Percentiles rank a stretch among this genome's conserved stretches.
Conservation (phyloP, 2,888 invertebrate species). For the Anthrax anthrax region DNA sequence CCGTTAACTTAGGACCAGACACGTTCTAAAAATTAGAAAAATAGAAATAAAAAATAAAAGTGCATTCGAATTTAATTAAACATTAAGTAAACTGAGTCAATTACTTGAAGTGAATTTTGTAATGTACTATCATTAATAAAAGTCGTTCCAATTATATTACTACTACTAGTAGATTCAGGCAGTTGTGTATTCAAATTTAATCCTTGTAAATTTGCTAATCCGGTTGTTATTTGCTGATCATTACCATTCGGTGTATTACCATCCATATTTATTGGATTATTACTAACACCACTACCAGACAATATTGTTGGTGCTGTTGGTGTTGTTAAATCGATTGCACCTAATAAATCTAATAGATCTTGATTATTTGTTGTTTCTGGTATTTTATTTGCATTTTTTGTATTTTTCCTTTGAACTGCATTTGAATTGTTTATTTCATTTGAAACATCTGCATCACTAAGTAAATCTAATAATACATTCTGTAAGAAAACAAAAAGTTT, state of each 20-base stretch:
- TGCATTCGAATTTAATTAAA: too few relatives aligned
- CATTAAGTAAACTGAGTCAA: too few relatives aligned
- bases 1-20: conserved; percentile 41
- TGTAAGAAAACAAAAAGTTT: conserved; percentile 30
- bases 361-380: conserved; percentile 39
- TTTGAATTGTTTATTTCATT: conserved; percentile 17
- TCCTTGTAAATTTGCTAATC: background rate
- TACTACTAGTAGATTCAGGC: conserved; percentile 6
- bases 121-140: conserved; percentile 25
- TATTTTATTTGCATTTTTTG: conserved; percentile 37
- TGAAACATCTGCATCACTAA: conserved; percentile 55
- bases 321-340: conserved; percentile 49
- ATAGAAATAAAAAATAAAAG: too few relatives aligned
- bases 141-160: conserved; percentile 14
- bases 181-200: conserved; percentile 3
- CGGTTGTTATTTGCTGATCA: conserved; percentile 19
- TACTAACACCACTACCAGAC: conserved; percentile 8
- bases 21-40: conserved; percentile 15
- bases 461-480: conserved; percentile 75
- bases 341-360: conserved; percentile 79
- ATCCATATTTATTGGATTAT: conserved; percentile 20
- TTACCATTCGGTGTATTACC: conserved; percentile 28
- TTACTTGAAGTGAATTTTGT: conserved; percentile 22
- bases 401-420: conserved; percentile 31
- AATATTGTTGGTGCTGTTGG: conserved; percentile 14